A percentile compares a stretch with the other conserved stretches of the same genome.
phyloP scores from a whole-genome alignment of 2,113 vertebrate species.

The Brachyistius frenatus region DNA sequence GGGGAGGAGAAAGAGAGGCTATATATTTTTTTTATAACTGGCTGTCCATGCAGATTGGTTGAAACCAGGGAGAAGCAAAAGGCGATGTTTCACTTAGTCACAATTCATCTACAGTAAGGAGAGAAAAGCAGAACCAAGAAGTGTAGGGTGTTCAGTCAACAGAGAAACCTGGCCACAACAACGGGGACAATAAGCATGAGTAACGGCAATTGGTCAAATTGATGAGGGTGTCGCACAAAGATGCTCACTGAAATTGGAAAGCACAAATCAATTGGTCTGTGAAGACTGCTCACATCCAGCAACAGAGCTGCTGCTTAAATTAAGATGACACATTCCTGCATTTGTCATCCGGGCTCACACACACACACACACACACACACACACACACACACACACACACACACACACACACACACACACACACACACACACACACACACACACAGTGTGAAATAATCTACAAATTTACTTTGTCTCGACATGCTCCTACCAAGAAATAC shows the following conservation, averaged over 20 bases:
- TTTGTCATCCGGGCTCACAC: background rate
- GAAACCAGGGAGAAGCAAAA: constrained; percentile 87
- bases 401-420: background rate
- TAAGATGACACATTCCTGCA: constrained; percentile 19
- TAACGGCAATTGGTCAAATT: constrained; percentile 48
- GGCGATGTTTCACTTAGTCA: constrained; percentile 87
- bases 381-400: constrained; percentile 13
- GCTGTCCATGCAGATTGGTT: constrained; percentile 87
- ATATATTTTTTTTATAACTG: constrained; percentile 82
- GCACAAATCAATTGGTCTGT: constrained; percentile 38
- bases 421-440: constrained; percentile 3
- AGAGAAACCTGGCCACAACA: constrained; percentile 32
- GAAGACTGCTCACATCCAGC: constrained; percentile 18
- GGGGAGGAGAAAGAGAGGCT: background rate
- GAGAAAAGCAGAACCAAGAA: constrained; percentile 13
- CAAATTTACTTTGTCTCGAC: background rate
- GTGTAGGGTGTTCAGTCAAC: constrained; percentile 8
- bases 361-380: background rate
- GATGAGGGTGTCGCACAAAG: constrained; percentile 22
- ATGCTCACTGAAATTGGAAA: constrained; percentile 15
- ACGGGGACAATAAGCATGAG: constrained; percentile 45
- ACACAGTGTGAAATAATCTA: background rate
- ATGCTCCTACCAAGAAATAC: background rate
- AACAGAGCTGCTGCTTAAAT: background rate
- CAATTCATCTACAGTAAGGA: constrained; percentile 49